A percentile compares a stretch with the other conserved stretches of the same genome.
These are phyloP conservation scores for Ataeniobius toweri DNA, from an alignment of 2,797 vertebrate species.

Conservation along the genomic window DNA sequence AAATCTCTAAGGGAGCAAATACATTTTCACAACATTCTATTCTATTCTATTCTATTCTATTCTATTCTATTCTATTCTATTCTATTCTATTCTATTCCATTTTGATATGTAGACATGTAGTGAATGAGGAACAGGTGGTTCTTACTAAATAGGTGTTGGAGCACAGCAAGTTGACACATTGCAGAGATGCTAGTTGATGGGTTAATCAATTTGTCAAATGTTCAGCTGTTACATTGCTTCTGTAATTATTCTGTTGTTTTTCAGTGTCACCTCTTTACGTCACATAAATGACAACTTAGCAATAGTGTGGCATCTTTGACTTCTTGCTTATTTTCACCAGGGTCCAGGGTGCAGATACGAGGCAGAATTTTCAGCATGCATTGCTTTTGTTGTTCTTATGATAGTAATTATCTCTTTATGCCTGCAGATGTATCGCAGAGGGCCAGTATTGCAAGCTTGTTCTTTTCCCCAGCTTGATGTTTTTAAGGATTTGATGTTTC, in stretches of 20 bases:
- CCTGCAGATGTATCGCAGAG: not conserved
- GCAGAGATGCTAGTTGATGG: not conserved
- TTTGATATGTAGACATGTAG: not conserved
- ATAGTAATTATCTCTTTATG: not conserved
- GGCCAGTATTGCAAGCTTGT: not conserved
- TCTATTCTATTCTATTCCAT: not conserved
- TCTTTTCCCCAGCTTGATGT: slow-evolving; percentile 31
- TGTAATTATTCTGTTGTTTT: slow-evolving; percentile 14
- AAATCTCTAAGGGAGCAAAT: too few relatives aligned
- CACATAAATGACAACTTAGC: not conserved
- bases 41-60: too few relatives aligned
- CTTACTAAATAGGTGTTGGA: slow-evolving; percentile 8
- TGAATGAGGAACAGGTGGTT: slow-evolving; percentile 1
- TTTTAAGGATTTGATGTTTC: slow-evolving; percentile 70
- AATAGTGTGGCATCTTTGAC: not conserved
- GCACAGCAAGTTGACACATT: slow-evolving; percentile 16
- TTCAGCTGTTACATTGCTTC: slow-evolving; percentile 6
- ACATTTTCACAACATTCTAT: too few relatives aligned
- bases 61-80: too few relatives aligned
- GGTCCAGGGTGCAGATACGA: slow-evolving; percentile 5
- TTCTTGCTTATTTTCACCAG: not conserved
- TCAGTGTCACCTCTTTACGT: slow-evolving; percentile 18
- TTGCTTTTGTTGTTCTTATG: not conserved
- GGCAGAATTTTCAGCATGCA: not conserved
- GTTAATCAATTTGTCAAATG: slow-evolving; percentile 3